Evolutionary conservation across 2,888 invertebrate species (phyloP), one percentile per base, ranked within the genome.

Genomic region (Trissoscelio sp.): DNA sequence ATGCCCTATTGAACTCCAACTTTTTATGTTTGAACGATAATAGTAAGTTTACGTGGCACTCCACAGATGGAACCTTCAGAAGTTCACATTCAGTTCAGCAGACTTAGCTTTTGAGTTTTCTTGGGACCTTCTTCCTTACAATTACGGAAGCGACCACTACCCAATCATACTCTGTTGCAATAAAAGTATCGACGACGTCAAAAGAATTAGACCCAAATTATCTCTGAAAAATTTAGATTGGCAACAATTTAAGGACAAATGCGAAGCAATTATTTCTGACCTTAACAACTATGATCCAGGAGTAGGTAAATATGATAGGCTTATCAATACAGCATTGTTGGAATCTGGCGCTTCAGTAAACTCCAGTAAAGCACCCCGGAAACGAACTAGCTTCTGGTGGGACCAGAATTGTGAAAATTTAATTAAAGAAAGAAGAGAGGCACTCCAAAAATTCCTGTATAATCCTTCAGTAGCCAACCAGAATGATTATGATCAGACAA

Each of bases 321-420:
- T 42, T n/a, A 11, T 44, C 9, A 12, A 44, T 5, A 31, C 34
- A 16, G 24, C 7, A 6, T 6, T 66, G 0, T 11, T 12, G 14
- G 28, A 51, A 0, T 18, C 34, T 22, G 66, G 37, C 3, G 51
- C 48, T 46, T 1, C 9, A 9, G 11, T 14, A 9, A 1, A 5
- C 1, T 3, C 4, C 1, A 7, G 7, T 14, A 51, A 57, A 31
- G 58, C 6, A 4, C 3, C 6, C 24, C 28, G 60, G 9, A 46
- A n/a, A 12, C 18, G 44, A 22, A 7, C 9, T 12, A 72, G 46
- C 12, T 55, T 48, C 22, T 74, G 73, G 64, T 74, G 73, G 64
- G 44, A 74, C 44, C 53, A 62, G 2, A n/a, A 64, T 1, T 74
- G 73, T n/a, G 7, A 22, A 0, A 22, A 34, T 46, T 2, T 70